Evolutionary conservation across 64 coral and sea anemone genomes (phyloP).

Genomic region (Actinia tenebrosa): DNA sequence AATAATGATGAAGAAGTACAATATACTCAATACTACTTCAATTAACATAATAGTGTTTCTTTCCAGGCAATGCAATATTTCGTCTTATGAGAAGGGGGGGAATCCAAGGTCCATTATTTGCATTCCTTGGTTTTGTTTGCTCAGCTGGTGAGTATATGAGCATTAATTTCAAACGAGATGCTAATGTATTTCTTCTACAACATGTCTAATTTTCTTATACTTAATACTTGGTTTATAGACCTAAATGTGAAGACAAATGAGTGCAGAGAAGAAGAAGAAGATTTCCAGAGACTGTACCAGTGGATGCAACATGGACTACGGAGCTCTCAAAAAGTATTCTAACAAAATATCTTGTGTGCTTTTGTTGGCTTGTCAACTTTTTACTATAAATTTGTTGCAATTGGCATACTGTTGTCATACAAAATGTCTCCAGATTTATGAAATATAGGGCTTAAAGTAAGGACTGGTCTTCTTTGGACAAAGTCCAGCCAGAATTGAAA

Average conservation of each 20-base stretch:
- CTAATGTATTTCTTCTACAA: background rate
- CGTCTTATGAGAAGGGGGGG: slow-evolving; percentile 52
- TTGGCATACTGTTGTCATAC: too few species aligned
- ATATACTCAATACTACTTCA: too few species aligned
- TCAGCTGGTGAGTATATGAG: slow-evolving; percentile 41
- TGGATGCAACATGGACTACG: slow-evolving; percentile 35
- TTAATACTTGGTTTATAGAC: background rate
- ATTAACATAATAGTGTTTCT: background rate
- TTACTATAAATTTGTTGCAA: too few species aligned
- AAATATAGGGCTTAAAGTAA: too few species aligned
- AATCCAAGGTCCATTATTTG: slow-evolving; percentile 59
- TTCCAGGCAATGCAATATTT: background rate
- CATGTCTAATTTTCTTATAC: background rate
- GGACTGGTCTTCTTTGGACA: too few species aligned
- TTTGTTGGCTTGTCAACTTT: too few species aligned
- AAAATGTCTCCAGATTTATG: too few species aligned
- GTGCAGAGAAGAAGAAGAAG: slow-evolving; percentile 37
- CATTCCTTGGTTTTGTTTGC: slow-evolving; percentile 77
- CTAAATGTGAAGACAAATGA: background rate
- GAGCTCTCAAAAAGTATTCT: background rate
- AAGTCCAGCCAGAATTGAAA: too few species aligned
- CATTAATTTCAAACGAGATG: background rate
- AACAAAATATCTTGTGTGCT: background rate
- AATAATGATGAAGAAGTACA: too few species aligned
- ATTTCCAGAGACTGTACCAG: slow-evolving; percentile 44